Conservation (phyloP, 92 coral and sea anemone genomes). For the Heliopora coerulea region DNA sequence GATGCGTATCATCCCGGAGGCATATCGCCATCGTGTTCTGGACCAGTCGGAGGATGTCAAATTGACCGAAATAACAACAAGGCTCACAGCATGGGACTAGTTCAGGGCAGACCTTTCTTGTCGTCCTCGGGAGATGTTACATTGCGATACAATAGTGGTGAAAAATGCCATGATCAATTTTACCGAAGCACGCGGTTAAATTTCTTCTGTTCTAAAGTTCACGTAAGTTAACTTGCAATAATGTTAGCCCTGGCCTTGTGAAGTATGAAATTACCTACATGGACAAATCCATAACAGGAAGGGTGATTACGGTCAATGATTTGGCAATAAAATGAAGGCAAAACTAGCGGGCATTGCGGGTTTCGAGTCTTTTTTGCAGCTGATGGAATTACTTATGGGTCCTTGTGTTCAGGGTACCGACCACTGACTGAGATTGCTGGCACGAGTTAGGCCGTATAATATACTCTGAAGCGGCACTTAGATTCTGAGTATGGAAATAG, state of each 20-base stretch:
- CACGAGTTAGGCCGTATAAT: too few species aligned
- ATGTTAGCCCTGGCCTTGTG: too few species aligned
- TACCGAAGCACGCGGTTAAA: conserved; percentile 78
- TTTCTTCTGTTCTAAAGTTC: conserved; percentile 63
- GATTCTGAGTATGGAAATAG: too few species aligned
- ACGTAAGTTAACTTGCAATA: conserved; percentile 66
- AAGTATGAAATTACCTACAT: too few species aligned
- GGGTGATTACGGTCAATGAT: too few species aligned
- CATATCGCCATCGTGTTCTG: background rate
- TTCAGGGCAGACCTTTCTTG: conserved; percentile 66
- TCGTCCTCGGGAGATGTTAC: conserved; percentile 56
- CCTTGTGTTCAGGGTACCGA: too few species aligned
- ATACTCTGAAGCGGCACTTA: too few species aligned
- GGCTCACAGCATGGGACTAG: conserved; percentile 73
- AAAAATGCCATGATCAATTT: conserved; percentile 66
- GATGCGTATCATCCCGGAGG: conserved; percentile 56
- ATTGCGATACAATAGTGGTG: conserved; percentile 79
- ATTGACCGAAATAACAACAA: conserved; percentile 55
- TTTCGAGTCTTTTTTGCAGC: too few species aligned
- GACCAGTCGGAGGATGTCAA: conserved; percentile 48
- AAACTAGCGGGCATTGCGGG: too few species aligned
- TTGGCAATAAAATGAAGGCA: too few species aligned
- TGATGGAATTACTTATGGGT: too few species aligned
- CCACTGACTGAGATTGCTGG: too few species aligned
- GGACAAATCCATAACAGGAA: background rate